These are phyloP conservation scores for Montifringilla adamsi DNA, from an alignment of 2,113 vertebrate genomes.

Conservation along the genomic window DNA sequence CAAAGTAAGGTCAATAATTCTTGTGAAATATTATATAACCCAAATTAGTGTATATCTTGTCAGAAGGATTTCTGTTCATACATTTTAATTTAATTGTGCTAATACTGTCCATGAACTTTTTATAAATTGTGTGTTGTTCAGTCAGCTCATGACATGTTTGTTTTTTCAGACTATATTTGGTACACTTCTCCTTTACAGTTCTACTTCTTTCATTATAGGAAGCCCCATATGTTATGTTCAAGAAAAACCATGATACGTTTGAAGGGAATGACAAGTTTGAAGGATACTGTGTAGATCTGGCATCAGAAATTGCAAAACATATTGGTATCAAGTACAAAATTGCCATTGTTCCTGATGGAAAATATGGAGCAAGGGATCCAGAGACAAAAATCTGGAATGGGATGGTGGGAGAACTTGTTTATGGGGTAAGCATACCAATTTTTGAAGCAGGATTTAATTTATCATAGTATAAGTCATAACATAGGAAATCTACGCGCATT, in stretches of 20 bases:
- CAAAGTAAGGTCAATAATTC: not conserved
- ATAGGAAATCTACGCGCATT: not conserved
- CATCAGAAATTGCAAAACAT: conserved; percentile 98
- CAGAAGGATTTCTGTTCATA: conserved; percentile 14
- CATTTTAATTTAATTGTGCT: conserved; percentile 3
- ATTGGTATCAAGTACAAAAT: conserved; percentile 99
- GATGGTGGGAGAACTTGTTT: conserved; percentile 99
- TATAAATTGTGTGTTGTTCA: not conserved
- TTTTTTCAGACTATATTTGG: conserved; percentile 42
- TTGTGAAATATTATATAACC: not conserved
- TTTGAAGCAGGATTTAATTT: conserved; percentile 65
- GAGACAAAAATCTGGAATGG: conserved; percentile 99
- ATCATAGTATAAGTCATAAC: not conserved
- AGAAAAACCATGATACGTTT: conserved; percentile 98
- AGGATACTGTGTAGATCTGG: conserved; percentile 98
- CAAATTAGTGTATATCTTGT: not conserved
- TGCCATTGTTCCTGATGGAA: conserved; percentile 96
- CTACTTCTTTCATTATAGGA: conserved; percentile 90
- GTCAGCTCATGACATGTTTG: not conserved
- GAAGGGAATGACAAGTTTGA: conserved; percentile 98
- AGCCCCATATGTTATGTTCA: conserved; percentile 98
- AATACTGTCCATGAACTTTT: not conserved
- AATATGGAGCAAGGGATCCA: conserved; percentile 96
- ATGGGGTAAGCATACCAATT: conserved; percentile 89
- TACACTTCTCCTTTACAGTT: conserved; percentile 77